These are phyloP conservation scores for Pelodytes ibericus DNA, from an alignment of 2,797 vertebrate genomes.

Conservation along the genomic window DNA sequence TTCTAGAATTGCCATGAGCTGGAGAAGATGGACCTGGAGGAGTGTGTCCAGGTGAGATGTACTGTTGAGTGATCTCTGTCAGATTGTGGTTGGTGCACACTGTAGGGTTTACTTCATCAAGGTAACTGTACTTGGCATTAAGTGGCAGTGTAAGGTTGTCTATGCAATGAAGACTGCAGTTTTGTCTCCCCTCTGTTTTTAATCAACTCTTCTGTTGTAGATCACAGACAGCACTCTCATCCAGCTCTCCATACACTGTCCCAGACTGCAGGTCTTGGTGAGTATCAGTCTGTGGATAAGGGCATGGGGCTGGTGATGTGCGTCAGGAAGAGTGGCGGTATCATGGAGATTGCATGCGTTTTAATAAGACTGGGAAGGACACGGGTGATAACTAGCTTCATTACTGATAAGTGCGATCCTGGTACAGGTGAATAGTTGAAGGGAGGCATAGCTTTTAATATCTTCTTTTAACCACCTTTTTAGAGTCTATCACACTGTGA, in stretches of 20 bases:
- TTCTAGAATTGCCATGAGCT: conserved; percentile 98
- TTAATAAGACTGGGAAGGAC: background rate
- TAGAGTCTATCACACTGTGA: conserved; percentile 97
- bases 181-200: background rate
- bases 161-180: too few species aligned
- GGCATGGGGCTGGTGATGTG: conserved; percentile 1
- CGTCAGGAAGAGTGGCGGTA: background rate
- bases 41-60: conserved; percentile 90
- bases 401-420: background rate
- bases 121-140: too few species aligned
- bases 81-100: too few species aligned
- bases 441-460: background rate
- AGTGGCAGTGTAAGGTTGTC: too few species aligned
- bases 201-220: conserved; percentile 7
- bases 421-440: background rate
- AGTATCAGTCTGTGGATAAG: conserved; percentile 64
- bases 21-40: conserved; percentile 98
- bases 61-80: background rate
- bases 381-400: background rate
- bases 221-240: conserved; percentile 89
- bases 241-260: conserved; percentile 96
- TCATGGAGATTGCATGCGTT: background rate
- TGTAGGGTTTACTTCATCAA: background rate
- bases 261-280: conserved; percentile 94
- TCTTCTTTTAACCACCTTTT: too few species aligned